Evolutionary conservation across 2,797 vertebrate genomes (phyloP).

Genomic region (Gadopsis marmoratus): DNA sequence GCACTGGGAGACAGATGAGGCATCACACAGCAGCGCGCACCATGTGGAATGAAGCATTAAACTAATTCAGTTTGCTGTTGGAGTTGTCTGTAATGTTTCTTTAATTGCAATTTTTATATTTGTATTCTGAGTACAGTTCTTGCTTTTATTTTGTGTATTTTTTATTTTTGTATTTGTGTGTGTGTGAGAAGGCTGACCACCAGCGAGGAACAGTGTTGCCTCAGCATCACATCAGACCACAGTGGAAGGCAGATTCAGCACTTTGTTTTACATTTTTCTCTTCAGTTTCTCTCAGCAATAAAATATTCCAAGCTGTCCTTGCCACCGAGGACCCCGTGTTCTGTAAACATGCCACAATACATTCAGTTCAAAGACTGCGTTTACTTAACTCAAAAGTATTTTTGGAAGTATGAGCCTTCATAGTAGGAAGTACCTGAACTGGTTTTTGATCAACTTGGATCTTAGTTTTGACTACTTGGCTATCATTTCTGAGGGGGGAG

Average conservation of each 20-base stretch:
- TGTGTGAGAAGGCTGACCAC: constrained; percentile 7
- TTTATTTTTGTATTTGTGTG: background rate
- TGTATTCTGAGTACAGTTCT: too few species aligned
- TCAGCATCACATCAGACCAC: background rate
- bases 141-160: too few species aligned
- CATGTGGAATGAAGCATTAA: background rate
- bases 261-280: background rate
- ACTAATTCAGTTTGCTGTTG: background rate
- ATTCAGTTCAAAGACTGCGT: background rate
- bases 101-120: too few species aligned
- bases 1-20: background rate
- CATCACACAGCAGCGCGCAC: background rate
- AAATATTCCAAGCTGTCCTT: background rate
- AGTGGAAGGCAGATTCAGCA: constrained; percentile 16
- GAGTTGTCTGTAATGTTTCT: background rate
- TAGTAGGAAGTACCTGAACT: too few species aligned
- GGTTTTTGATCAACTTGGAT: background rate
- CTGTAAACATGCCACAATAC: background rate
- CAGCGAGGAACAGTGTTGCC: constrained; percentile 3
- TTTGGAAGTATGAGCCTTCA: background rate
- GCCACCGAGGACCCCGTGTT: background rate
- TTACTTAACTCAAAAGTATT: background rate
- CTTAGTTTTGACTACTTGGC: too few species aligned
- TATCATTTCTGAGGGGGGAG: background rate
- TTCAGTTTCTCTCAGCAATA: background rate